Evolutionary conservation across 1,140 invertebrate genomes (phyloP), one percentile per base, ranked within the genome.

Genomic region (Hesperophylax magnus): DNA sequence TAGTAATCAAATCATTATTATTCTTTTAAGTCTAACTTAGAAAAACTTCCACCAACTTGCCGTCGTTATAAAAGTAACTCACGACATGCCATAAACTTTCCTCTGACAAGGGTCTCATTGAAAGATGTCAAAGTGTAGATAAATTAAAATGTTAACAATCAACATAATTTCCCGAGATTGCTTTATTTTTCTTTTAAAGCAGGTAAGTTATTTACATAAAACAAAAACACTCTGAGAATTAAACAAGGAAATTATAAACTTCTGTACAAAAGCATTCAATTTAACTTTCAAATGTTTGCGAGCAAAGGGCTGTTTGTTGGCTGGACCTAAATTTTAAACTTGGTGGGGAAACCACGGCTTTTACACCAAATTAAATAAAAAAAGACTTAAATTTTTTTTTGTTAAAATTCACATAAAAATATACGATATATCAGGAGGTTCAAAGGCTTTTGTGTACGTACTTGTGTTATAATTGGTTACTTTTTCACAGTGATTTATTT

Each of bases 241-340:
- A 24, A 61, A 61, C 58, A 61, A 61, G 58, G 24, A 61, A 24
- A 61, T 61, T 61, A 61, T 61, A 61, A 61, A 61, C 18, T 61
- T 61, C 24, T 14, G 58, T 22, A 61, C 58, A 61, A 61, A 61
- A 61, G 58, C 58, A 61, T 61, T 61, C 58, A 61, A 61, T 61
- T 61, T 61, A 61, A 61, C 58, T 61, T 61, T 61, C 58, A 61
- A 61, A 61, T 61, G 20, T 24, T 18, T 20, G 58, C 9, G 9
- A 61, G 24, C 58, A 61, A 61, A 20, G 3, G 17, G 58, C 14
- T 0, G n/a, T n/a, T 61, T 22, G 58, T 24, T 22, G n/a, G 58
- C 11, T 47, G 39, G 39, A 47, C 39, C 39, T 47, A 47, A 47
- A 47, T 47, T 47, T 47, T 14, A 11, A 47, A 47, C 39, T 11